Conservation (phyloP, 1,140 invertebrate genomes). For the Thalassaphorura encarpata region DNA sequence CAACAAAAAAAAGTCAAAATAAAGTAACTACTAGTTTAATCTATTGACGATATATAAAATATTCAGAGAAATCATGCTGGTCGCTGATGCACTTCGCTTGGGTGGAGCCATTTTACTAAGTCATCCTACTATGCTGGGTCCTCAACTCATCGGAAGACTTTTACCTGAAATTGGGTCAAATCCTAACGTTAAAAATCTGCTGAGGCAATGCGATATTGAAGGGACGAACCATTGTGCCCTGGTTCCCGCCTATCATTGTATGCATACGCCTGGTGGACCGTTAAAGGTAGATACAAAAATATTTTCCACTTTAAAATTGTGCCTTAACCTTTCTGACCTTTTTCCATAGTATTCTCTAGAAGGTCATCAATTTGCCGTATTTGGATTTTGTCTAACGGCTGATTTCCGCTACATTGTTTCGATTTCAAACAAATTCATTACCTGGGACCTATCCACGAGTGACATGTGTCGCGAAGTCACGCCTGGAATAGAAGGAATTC, state of each 20-base stretch:
- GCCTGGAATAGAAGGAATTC: slow-evolving; percentile 79
- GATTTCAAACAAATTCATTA: slow-evolving; percentile 93
- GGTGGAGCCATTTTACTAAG: slow-evolving; percentile 79
- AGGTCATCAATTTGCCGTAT: slow-evolving; percentile 95
- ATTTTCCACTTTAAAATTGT: not conserved
- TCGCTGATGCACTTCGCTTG: slow-evolving; percentile 85
- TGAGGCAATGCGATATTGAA: slow-evolving; percentile 78
- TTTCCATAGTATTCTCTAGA: slow-evolving; percentile 75
- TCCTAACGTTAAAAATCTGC: slow-evolving; percentile 69
- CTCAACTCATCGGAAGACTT: slow-evolving; percentile 83
- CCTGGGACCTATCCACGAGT: slow-evolving; percentile 90
- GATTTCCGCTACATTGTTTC: slow-evolving; percentile 91
- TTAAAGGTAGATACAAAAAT: slow-evolving; percentile 57
- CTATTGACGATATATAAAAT: too few relatives aligned
- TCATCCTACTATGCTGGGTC: slow-evolving; percentile 91
- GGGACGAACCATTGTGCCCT: slow-evolving; percentile 81
- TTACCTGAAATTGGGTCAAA: slow-evolving; percentile 81
- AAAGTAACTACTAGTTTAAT: too few relatives aligned
- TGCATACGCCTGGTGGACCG: slow-evolving; percentile 94
- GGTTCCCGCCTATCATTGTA: slow-evolving; percentile 84
- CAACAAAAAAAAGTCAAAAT: too few relatives aligned
- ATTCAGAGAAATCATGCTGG: slow-evolving; percentile 82
- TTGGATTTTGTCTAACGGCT: slow-evolving; percentile 82
- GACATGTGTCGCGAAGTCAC: slow-evolving; percentile 64
- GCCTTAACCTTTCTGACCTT: not conserved